Evolutionary conservation across 1,140 invertebrate species (phyloP).

Genomic region (Chironomus striatipennis): DNA sequence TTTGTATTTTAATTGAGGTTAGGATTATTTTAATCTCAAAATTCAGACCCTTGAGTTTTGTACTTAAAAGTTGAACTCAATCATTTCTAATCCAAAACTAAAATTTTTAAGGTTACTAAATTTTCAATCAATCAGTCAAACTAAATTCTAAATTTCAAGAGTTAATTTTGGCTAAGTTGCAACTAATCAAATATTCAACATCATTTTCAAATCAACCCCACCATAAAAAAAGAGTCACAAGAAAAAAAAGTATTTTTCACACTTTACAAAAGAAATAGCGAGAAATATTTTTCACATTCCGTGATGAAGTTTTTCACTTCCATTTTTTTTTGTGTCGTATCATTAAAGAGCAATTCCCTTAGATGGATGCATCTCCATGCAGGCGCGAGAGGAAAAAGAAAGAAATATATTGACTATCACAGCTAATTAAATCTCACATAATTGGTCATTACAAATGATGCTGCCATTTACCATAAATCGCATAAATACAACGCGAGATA

Average conservation of each 20-base stretch:
- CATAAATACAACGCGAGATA: background rate
- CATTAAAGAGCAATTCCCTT: background rate
- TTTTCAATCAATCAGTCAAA: too few relatives aligned
- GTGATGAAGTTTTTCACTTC: background rate
- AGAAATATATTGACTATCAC: too few relatives aligned
- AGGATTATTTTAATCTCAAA: too few relatives aligned
- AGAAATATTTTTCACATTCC: constrained; percentile 9
- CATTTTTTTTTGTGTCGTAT: background rate
- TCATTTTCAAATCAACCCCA: background rate
- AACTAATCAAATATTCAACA: too few relatives aligned
- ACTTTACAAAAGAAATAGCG: background rate
- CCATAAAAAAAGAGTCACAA: background rate
- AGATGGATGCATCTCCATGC: background rate
- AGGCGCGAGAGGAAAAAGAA: too few relatives aligned
- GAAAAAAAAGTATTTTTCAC: background rate
- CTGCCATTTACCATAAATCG: background rate
- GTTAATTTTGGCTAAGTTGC: too few relatives aligned
- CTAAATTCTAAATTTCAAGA: too few relatives aligned
- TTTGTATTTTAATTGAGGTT: too few relatives aligned
- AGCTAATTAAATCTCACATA: background rate
- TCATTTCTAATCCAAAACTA: too few relatives aligned
- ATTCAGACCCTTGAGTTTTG: too few relatives aligned
- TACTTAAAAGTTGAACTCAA: too few relatives aligned
- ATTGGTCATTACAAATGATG: constrained; percentile 5
- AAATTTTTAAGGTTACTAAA: too few relatives aligned